Base-by-base conservation (phyloP, 1,140 invertebrate species). In the Zaprionus africanus region DNA sequence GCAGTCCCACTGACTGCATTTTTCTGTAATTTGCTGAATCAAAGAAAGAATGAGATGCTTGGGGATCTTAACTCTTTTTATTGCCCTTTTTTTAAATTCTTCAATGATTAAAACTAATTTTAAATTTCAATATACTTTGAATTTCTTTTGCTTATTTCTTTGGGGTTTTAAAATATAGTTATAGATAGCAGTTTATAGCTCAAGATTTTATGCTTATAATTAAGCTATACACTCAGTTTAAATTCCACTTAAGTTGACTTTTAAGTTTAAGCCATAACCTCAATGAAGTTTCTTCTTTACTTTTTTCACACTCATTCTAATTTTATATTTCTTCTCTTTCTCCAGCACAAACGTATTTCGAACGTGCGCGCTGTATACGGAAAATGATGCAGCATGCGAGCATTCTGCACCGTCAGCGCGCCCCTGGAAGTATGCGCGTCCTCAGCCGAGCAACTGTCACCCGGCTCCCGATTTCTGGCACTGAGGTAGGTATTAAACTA, bases 381-480 rank as follows among this genome's bases (percentile, higher is more conserved):
- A 91, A 92, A 93, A 93, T 84, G 90, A 93, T 93, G 92, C 92
- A 93, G 92, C 91, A 93, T 93, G 92, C 92, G 92, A 93, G 91
- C 92, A 88, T 93, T 93, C 86, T 93, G 92, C 78, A 93, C 92
- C 91, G 92, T 93, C 91, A 93, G 92, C 92, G 92, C 92, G 86
- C 92, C 92, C 79, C 79, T 93, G 90, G 92, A 93, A 93, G 92
- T 92, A 91, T 93, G 92, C 92, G 92, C 92, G 91, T 93, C 92
- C 87, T 92, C 92, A 85, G 87, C 92, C 80, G 92, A 92, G 90
- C 92, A 93, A 82, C 88, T 93, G 81, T 92, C 91, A 86, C 91
- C 92, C 76, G 91, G 92, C 82, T 90, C 91, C 74, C 90, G 92
- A 74, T 93, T 93, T 82, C 74, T 93, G 81, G 92, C 92, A 77